Conservation (phyloP, 2,113 vertebrate genomes). For the Crotalus viridis region DNA sequence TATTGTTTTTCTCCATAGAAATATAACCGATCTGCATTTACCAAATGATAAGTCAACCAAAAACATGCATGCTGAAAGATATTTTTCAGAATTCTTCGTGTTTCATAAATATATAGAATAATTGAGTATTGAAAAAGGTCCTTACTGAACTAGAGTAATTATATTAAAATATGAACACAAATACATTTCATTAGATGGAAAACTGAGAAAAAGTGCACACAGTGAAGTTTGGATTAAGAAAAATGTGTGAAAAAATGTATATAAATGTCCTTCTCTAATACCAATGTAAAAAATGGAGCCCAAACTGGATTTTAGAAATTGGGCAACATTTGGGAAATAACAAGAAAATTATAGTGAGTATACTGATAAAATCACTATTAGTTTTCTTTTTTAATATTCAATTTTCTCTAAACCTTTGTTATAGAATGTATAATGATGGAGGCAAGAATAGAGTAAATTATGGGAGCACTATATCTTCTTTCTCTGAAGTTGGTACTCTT, state of each 20-base stretch:
- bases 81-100: background rate
- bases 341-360: background rate
- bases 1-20: background rate
- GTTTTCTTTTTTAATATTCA: background rate
- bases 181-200: background rate
- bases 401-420: background rate
- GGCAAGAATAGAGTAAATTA: slow-evolving; percentile 41
- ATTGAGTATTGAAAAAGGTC: background rate
- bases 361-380: background rate
- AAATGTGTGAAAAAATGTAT: background rate
- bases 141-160: background rate
- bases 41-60: background rate
- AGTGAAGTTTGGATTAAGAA: background rate
- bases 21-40: background rate
- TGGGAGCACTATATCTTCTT: background rate
- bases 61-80: background rate
- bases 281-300: background rate
- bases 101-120: background rate
- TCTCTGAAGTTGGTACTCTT: background rate
- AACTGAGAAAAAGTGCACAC: background rate
- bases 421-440: background rate
- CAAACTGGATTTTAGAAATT: background rate
- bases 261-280: background rate
- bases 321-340: background rate
- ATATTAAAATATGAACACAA: background rate